Evolutionary conservation across 1,140 invertebrate genomes (phyloP), one percentile per base, ranked within the genome.

Genomic region (Physella acuta): DNA sequence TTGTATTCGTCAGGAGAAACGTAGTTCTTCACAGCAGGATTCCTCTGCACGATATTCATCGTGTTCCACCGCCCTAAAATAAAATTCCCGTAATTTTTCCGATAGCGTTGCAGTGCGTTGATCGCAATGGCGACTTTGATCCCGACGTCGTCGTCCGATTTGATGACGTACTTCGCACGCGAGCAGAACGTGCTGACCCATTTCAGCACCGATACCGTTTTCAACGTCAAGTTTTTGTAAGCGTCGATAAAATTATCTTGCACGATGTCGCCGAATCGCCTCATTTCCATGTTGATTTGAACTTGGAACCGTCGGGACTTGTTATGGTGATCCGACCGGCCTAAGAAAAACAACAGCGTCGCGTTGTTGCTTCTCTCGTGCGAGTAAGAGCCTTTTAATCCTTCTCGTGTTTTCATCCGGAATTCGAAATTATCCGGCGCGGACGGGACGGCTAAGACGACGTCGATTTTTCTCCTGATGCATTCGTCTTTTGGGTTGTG

Each of bases 151-250:
- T 88, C 87, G 72, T 88, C 87, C 8, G 83, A 82, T 76, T 88
- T 88, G 53, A 88, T 73, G 31, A 88, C 70, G 68, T 77, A 85
- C 68, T 69, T 73, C 1, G 90, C 91, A 73, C 88, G 85, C 70
- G 75, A 75, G 80, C 85, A 90, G 82, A 90, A 88, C 79, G 91
- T 89, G 11, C 88, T 87, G 55, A 90, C 88, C 90, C 92, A 95
- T 80, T 92, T 91, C 26, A 94, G 87, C 4, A 89, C 90, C 89
- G 93, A 91, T 4, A 92, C 89, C 83, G 93, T 91, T 83, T 95
- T 95, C 76, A 93, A 92, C 1, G 93, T 93, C 83, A 94, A 88
- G 84, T 94, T 95, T 71, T 89, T 87, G 79, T 94, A 95, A 30
- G 88, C 87, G 84, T 94, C 93, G 17, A 87, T 69, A 82, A 94